Base-by-base conservation (phyloP, 2,888 invertebrate species). In the Coremacera marginata region DNA sequence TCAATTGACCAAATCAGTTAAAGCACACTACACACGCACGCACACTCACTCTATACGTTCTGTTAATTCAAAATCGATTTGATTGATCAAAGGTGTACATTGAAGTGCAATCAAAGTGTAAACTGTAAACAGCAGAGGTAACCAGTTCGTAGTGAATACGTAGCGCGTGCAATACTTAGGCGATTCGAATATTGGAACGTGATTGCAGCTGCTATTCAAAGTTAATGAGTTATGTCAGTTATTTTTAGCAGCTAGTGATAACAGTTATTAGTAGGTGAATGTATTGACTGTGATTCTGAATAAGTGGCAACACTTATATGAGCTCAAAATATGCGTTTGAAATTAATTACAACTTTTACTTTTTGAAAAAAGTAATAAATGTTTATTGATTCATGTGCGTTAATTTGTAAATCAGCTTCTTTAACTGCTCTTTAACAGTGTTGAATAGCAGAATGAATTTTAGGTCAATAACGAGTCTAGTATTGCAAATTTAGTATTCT, bases 191-290 rank as follows among this genome's bases (percentile, higher is more conserved):
- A 25, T 22, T 22, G 9, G 57, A 57, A 60, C 22, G 60, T 60
- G 27, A 60, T 60, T 27, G 3, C 11, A 27, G 25, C 22, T 11
- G 44, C 44, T 44, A 44, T 44, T 44, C 60, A 60, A 4, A 60
- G 60, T 60, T 1, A 14, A 14, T 27, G 11, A 22, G 60, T 60
- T 60, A 60, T 60, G 27, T 27, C 11, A 44, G 44, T 44, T 44
- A 44, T 44, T 44, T n/a, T 44, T 11, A 19, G 9, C n/a, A 55
- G 19, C 25, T 5, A 14, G 25, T 16, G 60, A 60, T 27, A 60
- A 60, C 27, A 60, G 60, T 60, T 7, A 57, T 57, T 57, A 57
- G 57, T 57, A 57, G 22, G 57, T 22, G 25, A 57, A 57, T 57
- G 57, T n/a, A 22, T 57, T 60, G 25, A 14, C 5, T 25, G 57